Base-by-base conservation (phyloP, 2,113 vertebrate species). In the Prinia subflava region DNA sequence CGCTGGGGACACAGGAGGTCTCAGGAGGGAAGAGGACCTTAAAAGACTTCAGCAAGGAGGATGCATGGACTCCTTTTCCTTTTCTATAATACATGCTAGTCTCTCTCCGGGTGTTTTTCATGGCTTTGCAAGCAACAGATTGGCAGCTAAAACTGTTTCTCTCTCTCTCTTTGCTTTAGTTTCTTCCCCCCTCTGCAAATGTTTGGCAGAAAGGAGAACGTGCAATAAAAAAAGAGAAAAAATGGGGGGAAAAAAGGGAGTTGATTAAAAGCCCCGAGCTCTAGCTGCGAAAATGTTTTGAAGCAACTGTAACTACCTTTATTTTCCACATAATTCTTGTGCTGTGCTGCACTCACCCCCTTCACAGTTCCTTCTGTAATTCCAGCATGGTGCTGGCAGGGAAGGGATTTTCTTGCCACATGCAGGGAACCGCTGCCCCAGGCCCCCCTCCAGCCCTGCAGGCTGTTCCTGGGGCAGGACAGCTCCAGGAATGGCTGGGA, bases 121-220 rank as follows among this genome's bases (percentile, higher is more conserved):
- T 87, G 87, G 90, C 87, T 91, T 75, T 87, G 60, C 77, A 82
- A 85, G 93, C 74, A 89, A 75, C 93, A 96, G 93, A 96, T 89
- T 87, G 92, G 87, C 81, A 89, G 84, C 74, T 87, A 82, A 82
- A 91, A 79, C 62, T 57, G 63, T 18, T 92, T 87, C 50, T 70
- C 68, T 96, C 75, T 94, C 75, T 57, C 55, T 77, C 49, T 41
- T 94, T 64, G 21, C 70, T 75, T 56, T 12, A 33, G 28, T 85
- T 85, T 76, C 60, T 89, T 89, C 84, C 37, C 68, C 67, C 49
- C 42, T 86, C 78, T 83, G 87, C 90, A 90, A 92, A 80, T 17
- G 46, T 77, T 95, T 92, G 92, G 85, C 90, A 90, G 88, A 83
- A 92, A 82, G 39, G n/a, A 89, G 57, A 93, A 89, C 80, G 31